phyloP scores from a whole-genome alignment of 2,888 invertebrate species.

The Philonicus albiceps region DNA sequence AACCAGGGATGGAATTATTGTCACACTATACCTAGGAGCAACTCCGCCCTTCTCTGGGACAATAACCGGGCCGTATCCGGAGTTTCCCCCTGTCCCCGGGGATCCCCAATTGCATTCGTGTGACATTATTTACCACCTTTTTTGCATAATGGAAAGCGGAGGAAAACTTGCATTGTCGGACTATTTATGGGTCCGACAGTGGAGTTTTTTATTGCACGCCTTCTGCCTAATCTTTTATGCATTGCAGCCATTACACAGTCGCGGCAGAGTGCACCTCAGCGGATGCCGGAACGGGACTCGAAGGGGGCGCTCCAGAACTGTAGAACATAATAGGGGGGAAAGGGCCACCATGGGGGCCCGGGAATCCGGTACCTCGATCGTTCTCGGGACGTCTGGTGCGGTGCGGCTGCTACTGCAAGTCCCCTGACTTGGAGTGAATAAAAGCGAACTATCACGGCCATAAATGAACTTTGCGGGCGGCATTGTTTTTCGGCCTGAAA shows the following conservation, averaged over 20 bases:
- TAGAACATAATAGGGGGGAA: not conserved
- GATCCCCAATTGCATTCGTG: constrained; percentile 10
- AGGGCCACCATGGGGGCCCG: not conserved
- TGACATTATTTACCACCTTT: constrained; percentile 37
- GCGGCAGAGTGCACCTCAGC: constrained; percentile 28
- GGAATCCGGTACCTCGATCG: not conserved
- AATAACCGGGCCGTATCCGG: not conserved
- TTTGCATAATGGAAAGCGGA: constrained; percentile 33
- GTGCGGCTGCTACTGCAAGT: not conserved
- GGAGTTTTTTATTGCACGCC: constrained; percentile 41
- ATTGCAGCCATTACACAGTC: constrained; percentile 39
- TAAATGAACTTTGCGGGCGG: constrained; percentile 39
- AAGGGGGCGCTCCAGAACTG: not conserved
- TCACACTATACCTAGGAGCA: not conserved
- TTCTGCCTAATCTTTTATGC: constrained; percentile 41
- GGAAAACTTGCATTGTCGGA: constrained; percentile 36
- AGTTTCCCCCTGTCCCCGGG: not conserved
- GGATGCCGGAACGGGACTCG: not conserved
- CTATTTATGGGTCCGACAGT: constrained; percentile 38
- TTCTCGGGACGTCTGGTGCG: not conserved
- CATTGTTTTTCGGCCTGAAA: constrained; percentile 34
- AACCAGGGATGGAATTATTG: not conserved
- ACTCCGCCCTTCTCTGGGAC: not conserved
- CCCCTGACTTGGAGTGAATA: constrained; percentile 1
- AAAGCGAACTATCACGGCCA: constrained; percentile 14